A percentile compares a stretch with the other conserved stretches of the same genome.
Evolutionary conservation across 2,888 invertebrate species (phyloP).

Genomic region (Neoascia interrupta): DNA sequence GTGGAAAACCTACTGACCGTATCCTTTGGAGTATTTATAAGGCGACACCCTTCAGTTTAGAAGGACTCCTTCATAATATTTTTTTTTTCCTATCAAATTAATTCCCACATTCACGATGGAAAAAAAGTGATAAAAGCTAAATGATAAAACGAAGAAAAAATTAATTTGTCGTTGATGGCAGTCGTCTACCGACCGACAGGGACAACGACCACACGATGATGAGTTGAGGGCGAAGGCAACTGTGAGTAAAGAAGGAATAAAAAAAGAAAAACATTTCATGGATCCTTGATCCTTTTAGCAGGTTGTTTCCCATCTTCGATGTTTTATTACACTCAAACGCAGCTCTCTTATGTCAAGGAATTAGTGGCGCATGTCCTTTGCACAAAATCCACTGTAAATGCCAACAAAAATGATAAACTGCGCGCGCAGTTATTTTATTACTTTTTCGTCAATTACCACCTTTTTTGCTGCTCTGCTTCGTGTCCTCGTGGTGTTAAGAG

Average conservation of each 20-base stretch:
- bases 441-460: slow-evolving; percentile 46
- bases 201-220: background rate
- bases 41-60: slow-evolving; percentile 42
- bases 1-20: slow-evolving; percentile 39
- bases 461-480: slow-evolving; percentile 23
- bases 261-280: slow-evolving; percentile 31
- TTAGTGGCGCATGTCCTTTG: slow-evolving; percentile 67
- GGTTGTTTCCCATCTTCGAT: slow-evolving; percentile 41
- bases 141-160: slow-evolving; percentile 39
- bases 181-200: slow-evolving; percentile 1
- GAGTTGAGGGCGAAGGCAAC: slow-evolving; percentile 40
- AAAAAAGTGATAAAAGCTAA: slow-evolving; percentile 27
- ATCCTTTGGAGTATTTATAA: slow-evolving; percentile 39
- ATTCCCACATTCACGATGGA: slow-evolving; percentile 56
- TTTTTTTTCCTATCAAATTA: slow-evolving; percentile 50
- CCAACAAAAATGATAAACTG: slow-evolving; percentile 65
- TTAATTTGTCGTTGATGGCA: slow-evolving; percentile 56
- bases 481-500: slow-evolving; percentile 36
- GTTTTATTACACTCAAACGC: slow-evolving; percentile 46
- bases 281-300: slow-evolving; percentile 44
- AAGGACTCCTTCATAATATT: slow-evolving; percentile 37
- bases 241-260: background rate
- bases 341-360: slow-evolving; percentile 36
- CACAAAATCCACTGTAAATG: slow-evolving; percentile 19
- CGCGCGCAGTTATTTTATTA: slow-evolving; percentile 68